Evolutionary conservation across 1,140 invertebrate genomes (phyloP), one percentile per base, ranked within the genome.

Genomic region (Patella vulgata): DNA sequence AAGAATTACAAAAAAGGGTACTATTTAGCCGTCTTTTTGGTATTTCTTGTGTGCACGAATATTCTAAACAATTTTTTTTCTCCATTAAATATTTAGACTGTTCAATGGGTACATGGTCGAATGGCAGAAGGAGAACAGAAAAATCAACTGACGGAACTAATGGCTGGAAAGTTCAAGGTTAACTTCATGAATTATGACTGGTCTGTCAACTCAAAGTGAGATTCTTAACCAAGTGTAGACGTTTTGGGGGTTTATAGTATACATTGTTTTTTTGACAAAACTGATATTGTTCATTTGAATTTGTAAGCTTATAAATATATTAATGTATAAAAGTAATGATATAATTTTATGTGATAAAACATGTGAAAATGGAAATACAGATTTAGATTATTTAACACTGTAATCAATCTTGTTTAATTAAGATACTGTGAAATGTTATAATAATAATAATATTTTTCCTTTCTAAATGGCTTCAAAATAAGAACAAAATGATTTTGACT

Each of bases 131-230:
- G 76, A 19, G 70, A 78, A 6, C 83, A 83, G 70, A 78, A 75
- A 63, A 39, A 73, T 23, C 55, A 77, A 19, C 65, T 86, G 14
- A 56, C 53, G 17, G 72, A 83, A 63, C 39, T 86, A 9, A 59
- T 82, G 30, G 40, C 53, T 6, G 62, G 36, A 4, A 77, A 82
- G 28, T 84, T 73, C 61, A 80, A 81, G 54, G 62, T 86, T 8
- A 64, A 61, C 25, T 82, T 79, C 59, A 65, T 84, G 61, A 62
- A 71, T 3, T 84, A 84, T 66, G 81, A 86, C 68, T 83, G 82
- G 78, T 73, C 73, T 9, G 66, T 78, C 11, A 86, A 86, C 68
- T 74, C 83, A 3, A 67, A 72, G 43, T 59, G n/a, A 53, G 21
- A 31, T 44, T 27, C 46, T 30, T 42, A 12, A 55, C 53, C 39